These are phyloP conservation scores for Eilema griseolum DNA, from an alignment of 2,888 invertebrate genomes.

Conservation along the genomic window DNA sequence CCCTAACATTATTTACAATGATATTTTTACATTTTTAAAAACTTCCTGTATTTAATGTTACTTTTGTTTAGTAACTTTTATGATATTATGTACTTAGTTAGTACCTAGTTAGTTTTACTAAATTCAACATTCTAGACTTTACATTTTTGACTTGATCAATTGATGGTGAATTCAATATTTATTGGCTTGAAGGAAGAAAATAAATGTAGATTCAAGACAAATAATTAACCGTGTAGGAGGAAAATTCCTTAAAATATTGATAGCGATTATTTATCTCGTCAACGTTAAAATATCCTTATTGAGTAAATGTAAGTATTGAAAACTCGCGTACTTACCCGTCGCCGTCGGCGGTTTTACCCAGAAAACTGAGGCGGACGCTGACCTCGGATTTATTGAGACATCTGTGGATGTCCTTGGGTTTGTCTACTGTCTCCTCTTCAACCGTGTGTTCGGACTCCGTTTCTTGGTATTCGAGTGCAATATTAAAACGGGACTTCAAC, in stretches of 20 bases:
- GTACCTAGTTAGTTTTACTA: too few relatives aligned
- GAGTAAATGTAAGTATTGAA: not conserved
- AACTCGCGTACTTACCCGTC: conserved; percentile 67
- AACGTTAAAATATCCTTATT: not conserved
- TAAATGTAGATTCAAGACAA: not conserved
- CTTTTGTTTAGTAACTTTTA: too few relatives aligned
- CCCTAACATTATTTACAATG: too few relatives aligned
- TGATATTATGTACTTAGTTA: too few relatives aligned
- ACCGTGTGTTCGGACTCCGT: not conserved
- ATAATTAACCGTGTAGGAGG: not conserved
- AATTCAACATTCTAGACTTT: too few relatives aligned
- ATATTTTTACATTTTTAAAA: too few relatives aligned
- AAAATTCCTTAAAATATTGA: not conserved
- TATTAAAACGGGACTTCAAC: conserved; percentile 4
- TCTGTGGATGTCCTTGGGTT: conserved; percentile 53
- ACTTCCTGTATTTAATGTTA: too few relatives aligned
- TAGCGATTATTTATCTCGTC: not conserved
- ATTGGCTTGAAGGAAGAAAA: too few relatives aligned
- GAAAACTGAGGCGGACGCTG: conserved; percentile 67
- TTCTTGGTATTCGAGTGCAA: not conserved
- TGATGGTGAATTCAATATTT: too few relatives aligned
- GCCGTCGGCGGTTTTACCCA: conserved; percentile 81
- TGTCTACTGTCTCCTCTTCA: not conserved
- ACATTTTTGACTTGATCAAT: too few relatives aligned
- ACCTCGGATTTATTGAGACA: conserved; percentile 59